These are phyloP conservation scores for Fregetta grallaria DNA, from an alignment of 2,113 vertebrate species.

Conservation along the genomic window DNA sequence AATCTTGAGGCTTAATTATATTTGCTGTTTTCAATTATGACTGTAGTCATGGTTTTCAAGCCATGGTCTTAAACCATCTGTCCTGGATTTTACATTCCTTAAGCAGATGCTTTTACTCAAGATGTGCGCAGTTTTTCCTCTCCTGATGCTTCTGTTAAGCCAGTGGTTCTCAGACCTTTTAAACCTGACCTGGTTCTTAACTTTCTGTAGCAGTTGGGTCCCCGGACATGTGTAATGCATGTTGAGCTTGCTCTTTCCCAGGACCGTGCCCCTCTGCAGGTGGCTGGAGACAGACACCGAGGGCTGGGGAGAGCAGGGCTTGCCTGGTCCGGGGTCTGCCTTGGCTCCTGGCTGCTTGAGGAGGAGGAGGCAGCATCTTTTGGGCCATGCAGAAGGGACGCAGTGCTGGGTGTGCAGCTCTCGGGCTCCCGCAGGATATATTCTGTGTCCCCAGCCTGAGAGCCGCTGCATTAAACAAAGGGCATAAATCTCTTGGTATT, in stretches of 20 bases:
- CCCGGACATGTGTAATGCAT: fast-evolving
- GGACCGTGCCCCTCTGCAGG: fast-evolving
- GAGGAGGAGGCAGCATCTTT: neutral
- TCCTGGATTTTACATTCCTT: neutral
- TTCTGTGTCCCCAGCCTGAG: neutral
- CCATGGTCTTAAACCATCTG: neutral
- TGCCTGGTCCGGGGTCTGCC: neutral
- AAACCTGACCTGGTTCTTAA: neutral
- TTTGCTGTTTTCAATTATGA: neutral
- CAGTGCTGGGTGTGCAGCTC: neutral
- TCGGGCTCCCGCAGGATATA: neutral
- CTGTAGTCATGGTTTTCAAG: neutral
- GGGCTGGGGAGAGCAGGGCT: neutral
- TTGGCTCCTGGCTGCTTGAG: neutral
- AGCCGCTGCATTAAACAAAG: neutral
- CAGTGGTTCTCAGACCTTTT: neutral
- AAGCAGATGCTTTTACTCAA: neutral
- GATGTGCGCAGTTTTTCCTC: neutral
- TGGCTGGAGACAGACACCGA: neutral
- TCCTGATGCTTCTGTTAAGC: neutral
- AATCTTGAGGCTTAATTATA: neutral
- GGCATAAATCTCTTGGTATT: neutral
- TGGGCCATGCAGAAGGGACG: neutral
- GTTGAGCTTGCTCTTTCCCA: neutral
- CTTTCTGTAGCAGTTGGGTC: neutral